Evolutionary conservation across 2,113 vertebrate species (phyloP), one percentile per base, ranked within the genome.

Genomic region (Coryphaenoides rupestris): DNA sequence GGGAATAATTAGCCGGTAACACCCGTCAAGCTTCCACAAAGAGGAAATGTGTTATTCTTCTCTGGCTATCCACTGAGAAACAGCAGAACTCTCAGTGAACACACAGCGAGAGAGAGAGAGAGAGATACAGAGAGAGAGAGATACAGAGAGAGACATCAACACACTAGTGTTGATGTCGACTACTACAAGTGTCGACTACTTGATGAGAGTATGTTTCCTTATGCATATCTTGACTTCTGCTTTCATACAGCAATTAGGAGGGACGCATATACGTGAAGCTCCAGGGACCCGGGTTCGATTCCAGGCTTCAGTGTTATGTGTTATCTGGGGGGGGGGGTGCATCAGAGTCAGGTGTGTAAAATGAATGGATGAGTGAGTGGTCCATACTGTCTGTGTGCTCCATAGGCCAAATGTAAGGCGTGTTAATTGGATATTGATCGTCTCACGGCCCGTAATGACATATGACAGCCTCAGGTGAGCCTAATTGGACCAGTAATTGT

Each of bases 1-100:
- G 81, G 86, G 84, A 88, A 86, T 89, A 90, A 91, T 90, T 91
- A 91, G 74, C 65, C 22, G n/a, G 83, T 80, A 88, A 88, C 85
- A 88, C 86, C 83, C 84, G 79, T 87, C 83, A 84, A 84, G 78
- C 79, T 80, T 73, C 80, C 79, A 75, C 72, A 82, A 72, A 84
- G 76, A 54, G 3, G 63, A 80, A 69, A 82, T 76, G 77, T 87
- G 79, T 86, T 85, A 77, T 84, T 86, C 70, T 74, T 57, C 76
- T 66, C 73, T 16, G 58, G 73, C 64, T 75, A 69, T 81, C 72
- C 69, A 26, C 53, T 47, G 82, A 83, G 69, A 68, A 80, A 84
- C 40, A 1, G 26, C 62, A 69, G 63, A 52, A 53, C 62, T 67
- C n/a, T 17, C 47, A 16, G n/a, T n/a, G 17, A 50, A 55, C 53